Conservation (phyloP, 2,888 invertebrate species). For the Psococerastis gibbosa region DNA sequence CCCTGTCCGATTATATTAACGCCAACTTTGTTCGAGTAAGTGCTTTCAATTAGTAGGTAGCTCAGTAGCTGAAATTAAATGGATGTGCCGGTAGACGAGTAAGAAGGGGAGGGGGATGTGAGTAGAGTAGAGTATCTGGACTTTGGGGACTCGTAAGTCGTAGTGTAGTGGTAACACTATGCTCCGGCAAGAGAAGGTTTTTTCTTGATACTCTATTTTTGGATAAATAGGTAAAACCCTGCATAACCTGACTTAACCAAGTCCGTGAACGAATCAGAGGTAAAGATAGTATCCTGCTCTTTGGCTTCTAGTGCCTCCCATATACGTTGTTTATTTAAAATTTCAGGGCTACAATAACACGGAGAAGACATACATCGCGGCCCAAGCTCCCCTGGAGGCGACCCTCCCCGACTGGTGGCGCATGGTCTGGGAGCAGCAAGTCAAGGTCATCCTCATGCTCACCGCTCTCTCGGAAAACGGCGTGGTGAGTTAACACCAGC, state of each 20-base stretch:
- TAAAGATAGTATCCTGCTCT: too few relatives aligned
- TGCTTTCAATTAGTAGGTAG: slow-evolving; percentile 15
- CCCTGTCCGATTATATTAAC: slow-evolving; percentile 77
- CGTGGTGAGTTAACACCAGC: slow-evolving; percentile 38
- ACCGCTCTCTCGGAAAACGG: slow-evolving; percentile 81
- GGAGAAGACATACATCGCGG: slow-evolving; percentile 73
- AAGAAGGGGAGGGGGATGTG: too few relatives aligned
- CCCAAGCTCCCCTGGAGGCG: slow-evolving; percentile 71
- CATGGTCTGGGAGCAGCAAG: slow-evolving; percentile 92
- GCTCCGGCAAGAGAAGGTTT: slow-evolving; percentile 9
- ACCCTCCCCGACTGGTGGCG: slow-evolving; percentile 86
- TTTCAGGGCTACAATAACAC: slow-evolving; percentile 70
- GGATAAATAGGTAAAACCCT: too few relatives aligned
- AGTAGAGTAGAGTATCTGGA: slow-evolving; percentile 7
- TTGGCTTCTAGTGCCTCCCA: too few relatives aligned
- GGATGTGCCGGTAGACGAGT: too few relatives aligned
- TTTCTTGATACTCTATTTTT: slow-evolving; percentile 3
- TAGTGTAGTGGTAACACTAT: too few relatives aligned
- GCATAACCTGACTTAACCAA: too few relatives aligned
- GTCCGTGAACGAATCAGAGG: too few relatives aligned
- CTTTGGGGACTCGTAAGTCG: too few relatives aligned
- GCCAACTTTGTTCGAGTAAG: slow-evolving; percentile 81
- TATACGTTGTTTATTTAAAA: too few relatives aligned
- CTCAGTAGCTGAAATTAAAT: neutral
- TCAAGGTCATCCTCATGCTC: slow-evolving; percentile 72